phyloP scores from a whole-genome alignment of 1,140 invertebrate species.

The Metaphire vulgaris region DNA sequence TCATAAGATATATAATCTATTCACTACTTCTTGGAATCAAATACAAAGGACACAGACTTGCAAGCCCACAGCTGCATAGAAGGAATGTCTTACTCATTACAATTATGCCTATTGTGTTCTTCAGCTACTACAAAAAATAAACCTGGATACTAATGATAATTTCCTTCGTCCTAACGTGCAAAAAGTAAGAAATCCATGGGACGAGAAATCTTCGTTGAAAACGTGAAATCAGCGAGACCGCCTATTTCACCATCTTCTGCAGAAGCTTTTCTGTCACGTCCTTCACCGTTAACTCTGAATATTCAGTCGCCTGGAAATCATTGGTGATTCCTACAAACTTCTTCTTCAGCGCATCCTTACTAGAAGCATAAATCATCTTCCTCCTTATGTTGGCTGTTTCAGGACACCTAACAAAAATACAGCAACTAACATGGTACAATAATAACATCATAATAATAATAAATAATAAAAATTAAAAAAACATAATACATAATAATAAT shows the following conservation, averaged over 20 bases:
- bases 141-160: background rate
- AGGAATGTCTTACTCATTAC: too few relatives aligned
- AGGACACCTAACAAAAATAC: slow-evolving; percentile 62
- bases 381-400: slow-evolving; percentile 94
- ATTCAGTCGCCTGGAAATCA: slow-evolving; percentile 72
- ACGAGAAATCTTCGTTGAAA: background rate
- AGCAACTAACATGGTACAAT: background rate
- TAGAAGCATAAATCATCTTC: slow-evolving; percentile 98
- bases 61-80: too few relatives aligned
- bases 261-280: slow-evolving; percentile 17
- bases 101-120: too few relatives aligned
- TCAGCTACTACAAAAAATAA: too few relatives aligned
- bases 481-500: too few relatives aligned
- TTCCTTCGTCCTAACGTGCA: background rate
- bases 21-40: too few relatives aligned
- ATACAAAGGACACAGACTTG: too few relatives aligned
- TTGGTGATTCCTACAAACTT: slow-evolving; percentile 90
- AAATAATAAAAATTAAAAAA: too few relatives aligned
- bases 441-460: slow-evolving; percentile 12
- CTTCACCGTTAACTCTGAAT: background rate
- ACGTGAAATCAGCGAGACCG: background rate
- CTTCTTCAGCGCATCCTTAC: slow-evolving; percentile 91
- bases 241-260: slow-evolving; percentile 15
- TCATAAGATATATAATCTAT: too few relatives aligned
- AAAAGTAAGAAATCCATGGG: background rate